phyloP scores from a whole-genome alignment of 2,888 invertebrate genomes.

The Nyleta sp. region DNA sequence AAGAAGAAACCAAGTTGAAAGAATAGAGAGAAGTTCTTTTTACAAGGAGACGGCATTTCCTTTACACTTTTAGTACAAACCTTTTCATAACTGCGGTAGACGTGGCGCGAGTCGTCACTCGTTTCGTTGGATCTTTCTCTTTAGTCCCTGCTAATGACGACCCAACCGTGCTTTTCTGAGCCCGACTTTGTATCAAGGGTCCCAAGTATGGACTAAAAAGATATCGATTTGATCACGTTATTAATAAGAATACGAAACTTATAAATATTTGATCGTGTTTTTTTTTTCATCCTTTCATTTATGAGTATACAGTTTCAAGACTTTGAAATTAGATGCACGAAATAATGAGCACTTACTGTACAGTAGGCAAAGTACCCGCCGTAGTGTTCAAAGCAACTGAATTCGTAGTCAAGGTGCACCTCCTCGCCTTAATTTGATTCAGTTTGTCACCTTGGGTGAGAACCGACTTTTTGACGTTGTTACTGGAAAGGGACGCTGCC shows the following conservation, averaged over 20 bases:
- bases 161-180: conserved; percentile 69
- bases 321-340: too few species aligned
- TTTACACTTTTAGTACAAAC: too few species aligned
- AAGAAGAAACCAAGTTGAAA: conserved; percentile 23
- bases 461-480: conserved; percentile 58
- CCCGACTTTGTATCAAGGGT: conserved; percentile 76
- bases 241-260: too few species aligned
- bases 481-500: conserved; percentile 60
- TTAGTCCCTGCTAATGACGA: conserved; percentile 73
- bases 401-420: conserved; percentile 73
- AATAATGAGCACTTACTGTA: conserved; percentile 78
- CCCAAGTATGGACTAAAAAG: conserved; percentile 79
- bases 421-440: conserved; percentile 82
- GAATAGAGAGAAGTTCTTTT: conserved; percentile 34
- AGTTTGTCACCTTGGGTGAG: conserved; percentile 85
- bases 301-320: too few species aligned
- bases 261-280: too few species aligned
- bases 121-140: conserved; percentile 77
- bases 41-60: conserved; percentile 6
- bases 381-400: conserved; percentile 70
- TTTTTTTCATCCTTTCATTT: too few species aligned
- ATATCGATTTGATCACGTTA: too few species aligned
- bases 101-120: conserved; percentile 76
- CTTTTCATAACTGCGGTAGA: conserved; percentile 77
- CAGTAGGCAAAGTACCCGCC: conserved; percentile 73